phyloP scores from a whole-genome alignment of 2,888 invertebrate species.

The Ophioninae sp. region DNA sequence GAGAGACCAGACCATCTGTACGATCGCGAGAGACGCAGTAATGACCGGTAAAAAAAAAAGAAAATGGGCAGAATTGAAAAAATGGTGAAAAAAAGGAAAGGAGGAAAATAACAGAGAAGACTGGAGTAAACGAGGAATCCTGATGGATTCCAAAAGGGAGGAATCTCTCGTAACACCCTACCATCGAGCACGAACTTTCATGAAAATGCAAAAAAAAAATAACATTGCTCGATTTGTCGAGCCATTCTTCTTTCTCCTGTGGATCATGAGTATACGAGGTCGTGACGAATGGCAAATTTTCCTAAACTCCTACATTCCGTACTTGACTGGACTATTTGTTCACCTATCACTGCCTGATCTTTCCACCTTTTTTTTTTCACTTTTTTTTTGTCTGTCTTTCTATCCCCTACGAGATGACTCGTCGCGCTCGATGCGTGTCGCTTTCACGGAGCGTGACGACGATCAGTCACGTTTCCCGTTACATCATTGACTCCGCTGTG shows the following conservation, averaged over 20 bases:
- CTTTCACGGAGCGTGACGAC: constrained; percentile 55
- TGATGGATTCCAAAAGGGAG: constrained; percentile 61
- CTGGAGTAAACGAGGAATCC: background rate
- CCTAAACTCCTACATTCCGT: background rate
- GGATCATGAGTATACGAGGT: background rate
- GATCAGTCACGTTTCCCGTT: constrained; percentile 48
- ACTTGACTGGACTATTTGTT: background rate
- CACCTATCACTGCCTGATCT: background rate
- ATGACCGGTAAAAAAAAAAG: constrained; percentile 19
- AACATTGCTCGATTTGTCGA: background rate
- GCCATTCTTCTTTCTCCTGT: background rate
- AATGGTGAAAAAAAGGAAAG: background rate
- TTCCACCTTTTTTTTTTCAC: background rate
- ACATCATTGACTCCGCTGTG: constrained; percentile 38
- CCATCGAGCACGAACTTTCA: constrained; percentile 1
- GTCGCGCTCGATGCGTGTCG: constrained; percentile 52
- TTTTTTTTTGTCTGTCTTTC: background rate
- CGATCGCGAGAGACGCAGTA: background rate
- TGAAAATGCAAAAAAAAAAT: constrained; percentile 2
- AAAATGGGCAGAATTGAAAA: constrained; percentile 31
- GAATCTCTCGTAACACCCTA: background rate
- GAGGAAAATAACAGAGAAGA: background rate
- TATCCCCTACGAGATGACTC: constrained; percentile 42
- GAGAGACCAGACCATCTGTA: constrained; percentile 35
- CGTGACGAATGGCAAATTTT: background rate